phyloP scores from a whole-genome alignment of 2,888 invertebrate species.

The Penaeus monodon region DNA sequence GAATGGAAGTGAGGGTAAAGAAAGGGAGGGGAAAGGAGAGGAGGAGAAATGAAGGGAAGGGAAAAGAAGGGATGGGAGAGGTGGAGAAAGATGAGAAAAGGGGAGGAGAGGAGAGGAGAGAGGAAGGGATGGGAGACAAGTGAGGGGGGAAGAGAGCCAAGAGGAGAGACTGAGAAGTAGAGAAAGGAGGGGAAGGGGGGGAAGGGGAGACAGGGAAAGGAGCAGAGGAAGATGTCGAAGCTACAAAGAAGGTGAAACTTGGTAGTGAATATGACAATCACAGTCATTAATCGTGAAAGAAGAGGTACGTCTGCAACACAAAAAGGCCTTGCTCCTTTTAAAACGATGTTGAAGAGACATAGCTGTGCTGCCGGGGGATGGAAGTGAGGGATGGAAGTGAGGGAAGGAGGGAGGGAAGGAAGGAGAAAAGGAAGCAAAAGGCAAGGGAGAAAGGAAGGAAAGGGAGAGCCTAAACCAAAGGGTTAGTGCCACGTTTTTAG shows the following conservation, averaged over 20 bases:
- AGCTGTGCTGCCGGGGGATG: too few relatives aligned
- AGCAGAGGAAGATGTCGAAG: too few relatives aligned
- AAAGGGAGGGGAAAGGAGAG: neutral
- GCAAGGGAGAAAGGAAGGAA: neutral
- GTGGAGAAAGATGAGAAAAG: neutral
- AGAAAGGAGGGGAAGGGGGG: neutral
- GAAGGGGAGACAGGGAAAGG: too few relatives aligned
- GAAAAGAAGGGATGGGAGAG: neutral
- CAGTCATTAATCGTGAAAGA: too few relatives aligned
- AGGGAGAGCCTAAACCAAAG: neutral
- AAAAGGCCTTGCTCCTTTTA: too few relatives aligned
- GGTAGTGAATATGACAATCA: too few relatives aligned
- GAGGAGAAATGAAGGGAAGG: neutral
- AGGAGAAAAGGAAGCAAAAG: neutral
- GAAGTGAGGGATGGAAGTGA: neutral
- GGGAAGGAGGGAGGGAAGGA: neutral
- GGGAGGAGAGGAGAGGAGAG: neutral
- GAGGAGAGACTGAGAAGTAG: neutral
- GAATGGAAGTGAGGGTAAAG: neutral
- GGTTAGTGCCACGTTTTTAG: neutral
- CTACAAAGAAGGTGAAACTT: too few relatives aligned
- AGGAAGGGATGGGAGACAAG: too few relatives aligned
- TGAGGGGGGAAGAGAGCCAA: too few relatives aligned
- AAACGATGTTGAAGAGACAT: too few relatives aligned
- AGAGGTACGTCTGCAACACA: too few relatives aligned